phyloP scores from a whole-genome alignment of 1,140 invertebrate genomes.

The Drosophila lowei region DNA sequence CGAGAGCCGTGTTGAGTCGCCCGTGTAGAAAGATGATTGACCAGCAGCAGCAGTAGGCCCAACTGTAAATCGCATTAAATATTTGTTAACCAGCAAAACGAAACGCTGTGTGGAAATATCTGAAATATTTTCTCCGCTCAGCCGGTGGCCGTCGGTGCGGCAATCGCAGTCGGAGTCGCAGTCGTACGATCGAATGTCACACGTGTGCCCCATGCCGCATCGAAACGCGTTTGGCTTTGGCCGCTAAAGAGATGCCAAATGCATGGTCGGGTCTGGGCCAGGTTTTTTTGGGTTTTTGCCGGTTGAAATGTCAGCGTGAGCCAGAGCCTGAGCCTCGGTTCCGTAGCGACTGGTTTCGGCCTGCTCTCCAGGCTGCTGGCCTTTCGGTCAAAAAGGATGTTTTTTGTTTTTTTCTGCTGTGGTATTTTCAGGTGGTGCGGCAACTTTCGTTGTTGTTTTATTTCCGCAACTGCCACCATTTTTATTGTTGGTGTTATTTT shows the following conservation, averaged over 20 bases:
- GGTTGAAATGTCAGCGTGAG: constrained; percentile 65
- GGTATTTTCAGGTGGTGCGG: constrained; percentile 41
- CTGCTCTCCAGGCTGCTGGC: constrained; percentile 24
- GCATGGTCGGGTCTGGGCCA: constrained; percentile 19
- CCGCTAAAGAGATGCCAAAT: constrained; percentile 28
- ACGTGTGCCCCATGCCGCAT: constrained; percentile 44
- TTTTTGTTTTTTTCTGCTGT: constrained; percentile 15
- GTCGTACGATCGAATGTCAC: constrained; percentile 49
- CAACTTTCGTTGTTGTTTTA: constrained; percentile 71
- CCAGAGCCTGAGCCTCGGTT: constrained; percentile 55
- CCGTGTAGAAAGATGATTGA: constrained; percentile 62
- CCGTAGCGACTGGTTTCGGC: constrained; percentile 59
- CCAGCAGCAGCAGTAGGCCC: constrained; percentile 39
- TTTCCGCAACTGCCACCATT: constrained; percentile 69
- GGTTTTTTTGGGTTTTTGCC: constrained; percentile 28
- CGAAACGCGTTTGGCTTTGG: constrained; percentile 51
- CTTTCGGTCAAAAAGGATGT: constrained; percentile 74
- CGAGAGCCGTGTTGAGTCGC: neutral
- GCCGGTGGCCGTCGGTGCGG: constrained; percentile 28
- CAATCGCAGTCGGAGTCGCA: constrained; percentile 10
- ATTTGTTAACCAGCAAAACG: constrained; percentile 64
- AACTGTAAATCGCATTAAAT: constrained; percentile 69
- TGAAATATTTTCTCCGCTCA: constrained; percentile 50
- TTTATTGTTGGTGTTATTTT: constrained; percentile 54
- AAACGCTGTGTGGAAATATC: constrained; percentile 60